Percentiles rank a stretch among this genome's conserved stretches.
phyloP scores from a whole-genome alignment of 2,113 vertebrate genomes.

The Jaculus jaculus region DNA sequence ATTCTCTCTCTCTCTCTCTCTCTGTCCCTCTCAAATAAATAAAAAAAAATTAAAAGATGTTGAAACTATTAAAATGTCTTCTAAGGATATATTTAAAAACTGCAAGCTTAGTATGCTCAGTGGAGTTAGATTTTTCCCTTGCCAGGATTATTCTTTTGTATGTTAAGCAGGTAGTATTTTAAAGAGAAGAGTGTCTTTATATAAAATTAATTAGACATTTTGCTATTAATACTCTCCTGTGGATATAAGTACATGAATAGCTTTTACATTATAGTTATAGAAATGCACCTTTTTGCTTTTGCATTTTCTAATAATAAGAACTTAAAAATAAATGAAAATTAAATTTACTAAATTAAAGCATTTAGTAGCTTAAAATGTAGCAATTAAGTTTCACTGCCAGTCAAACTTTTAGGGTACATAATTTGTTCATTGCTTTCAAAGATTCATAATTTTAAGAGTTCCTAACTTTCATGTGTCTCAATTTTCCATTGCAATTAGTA shows the following conservation, averaged over 20 bases:
- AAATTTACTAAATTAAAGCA: conserved; percentile 52
- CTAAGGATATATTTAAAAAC: conserved; percentile 34
- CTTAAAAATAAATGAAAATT: conserved; percentile 45
- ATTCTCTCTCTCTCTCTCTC: no score
- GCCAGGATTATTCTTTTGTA: background rate
- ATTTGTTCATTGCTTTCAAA: conserved; percentile 54
- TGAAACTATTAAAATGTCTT: background rate
- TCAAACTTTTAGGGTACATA: conserved; percentile 40
- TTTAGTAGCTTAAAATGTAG: conserved; percentile 50
- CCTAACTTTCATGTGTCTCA: conserved; percentile 14
- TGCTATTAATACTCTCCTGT: conserved; percentile 20
- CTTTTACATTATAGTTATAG: conserved; percentile 32
- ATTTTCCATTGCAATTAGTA: conserved; percentile 54
- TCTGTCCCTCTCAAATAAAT: no score
- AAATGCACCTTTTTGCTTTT: conserved; percentile 35
- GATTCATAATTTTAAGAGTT: conserved; percentile 56
- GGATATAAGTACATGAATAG: background rate
- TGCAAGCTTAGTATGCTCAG: background rate
- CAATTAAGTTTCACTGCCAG: conserved; percentile 47
- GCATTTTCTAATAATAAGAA: conserved; percentile 18
- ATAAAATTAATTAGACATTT: conserved; percentile 38
- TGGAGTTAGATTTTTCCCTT: conserved; percentile 47
- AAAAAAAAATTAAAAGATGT: no score
- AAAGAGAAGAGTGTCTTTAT: background rate
- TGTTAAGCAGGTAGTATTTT: conserved; percentile 13